Conservation (phyloP, 2,888 invertebrate species). For the Cacoxenus indagator region DNA sequence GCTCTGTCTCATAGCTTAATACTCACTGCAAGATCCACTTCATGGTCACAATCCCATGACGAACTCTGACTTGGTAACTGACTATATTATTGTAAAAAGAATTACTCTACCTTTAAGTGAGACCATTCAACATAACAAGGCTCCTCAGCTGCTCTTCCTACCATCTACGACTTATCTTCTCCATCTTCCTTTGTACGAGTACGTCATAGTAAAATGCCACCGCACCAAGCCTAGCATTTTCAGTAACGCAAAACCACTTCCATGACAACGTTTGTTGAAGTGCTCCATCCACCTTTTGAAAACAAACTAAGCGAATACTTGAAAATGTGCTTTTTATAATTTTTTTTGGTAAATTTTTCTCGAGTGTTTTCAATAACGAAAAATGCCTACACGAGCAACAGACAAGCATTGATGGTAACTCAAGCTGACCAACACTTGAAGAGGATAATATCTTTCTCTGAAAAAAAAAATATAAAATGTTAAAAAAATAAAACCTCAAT, state of each 20-base stretch:
- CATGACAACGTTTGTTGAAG: not conserved
- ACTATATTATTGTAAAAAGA: too few species aligned
- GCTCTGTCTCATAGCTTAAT: too few species aligned
- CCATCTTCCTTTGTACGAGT: too few species aligned
- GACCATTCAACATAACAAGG: too few species aligned
- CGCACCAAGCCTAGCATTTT: too few species aligned
- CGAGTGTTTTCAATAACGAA: not conserved
- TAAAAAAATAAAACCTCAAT: not conserved
- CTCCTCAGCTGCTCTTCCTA: too few species aligned
- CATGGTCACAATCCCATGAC: too few species aligned
- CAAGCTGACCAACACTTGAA: not conserved
- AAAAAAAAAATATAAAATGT: conserved; percentile 1
- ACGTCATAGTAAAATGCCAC: too few species aligned
- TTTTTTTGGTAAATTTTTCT: not conserved
- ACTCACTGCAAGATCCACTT: too few species aligned
- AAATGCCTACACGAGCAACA: conserved; percentile 9
- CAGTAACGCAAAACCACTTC: not conserved
- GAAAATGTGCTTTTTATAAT: not conserved
- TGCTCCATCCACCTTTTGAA: not conserved
- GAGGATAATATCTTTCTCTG: not conserved
- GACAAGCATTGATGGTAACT: not conserved
- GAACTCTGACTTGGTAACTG: too few species aligned
- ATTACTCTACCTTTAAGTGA: too few species aligned
- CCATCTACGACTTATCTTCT: too few species aligned
- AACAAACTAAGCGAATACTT: not conserved